A percentile compares a stretch with the other conserved stretches of the same genome.
phyloP scores from a whole-genome alignment of 92 coral and sea anemone genomes.

The Galaxea fascicularis region DNA sequence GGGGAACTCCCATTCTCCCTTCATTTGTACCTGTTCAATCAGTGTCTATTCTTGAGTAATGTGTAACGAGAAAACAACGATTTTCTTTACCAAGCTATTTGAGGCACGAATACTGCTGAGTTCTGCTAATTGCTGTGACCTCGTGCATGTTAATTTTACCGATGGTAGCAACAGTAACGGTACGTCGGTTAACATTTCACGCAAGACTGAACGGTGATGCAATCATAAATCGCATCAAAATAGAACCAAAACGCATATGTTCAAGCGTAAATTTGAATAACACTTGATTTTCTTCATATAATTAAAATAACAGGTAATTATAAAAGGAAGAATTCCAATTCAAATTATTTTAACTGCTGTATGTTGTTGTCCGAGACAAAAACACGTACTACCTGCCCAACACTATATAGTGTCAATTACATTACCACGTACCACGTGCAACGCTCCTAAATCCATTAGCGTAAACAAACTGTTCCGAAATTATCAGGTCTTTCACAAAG shows the following conservation, averaged over 20 bases:
- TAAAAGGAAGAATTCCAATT: background rate
- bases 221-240: background rate
- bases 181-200: background rate
- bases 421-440: slow-evolving; percentile 13
- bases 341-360: background rate
- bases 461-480: background rate
- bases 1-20: background rate
- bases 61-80: background rate
- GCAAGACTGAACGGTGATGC: background rate
- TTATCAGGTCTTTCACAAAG: background rate
- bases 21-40: background rate
- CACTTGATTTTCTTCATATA: background rate
- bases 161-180: background rate
- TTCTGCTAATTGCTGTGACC: background rate
- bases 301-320: background rate
- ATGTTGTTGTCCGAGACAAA: background rate
- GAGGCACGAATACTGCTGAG: slow-evolving; percentile 6
- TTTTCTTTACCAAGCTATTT: slow-evolving; percentile 20
- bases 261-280: too few species aligned
- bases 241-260: background rate
- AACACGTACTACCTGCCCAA: background rate
- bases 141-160: background rate
- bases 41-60: background rate
- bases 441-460: background rate
- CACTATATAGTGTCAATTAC: background rate